Conservation (phyloP, 2,888 invertebrate species). For the Napeogenes sylphis region DNA sequence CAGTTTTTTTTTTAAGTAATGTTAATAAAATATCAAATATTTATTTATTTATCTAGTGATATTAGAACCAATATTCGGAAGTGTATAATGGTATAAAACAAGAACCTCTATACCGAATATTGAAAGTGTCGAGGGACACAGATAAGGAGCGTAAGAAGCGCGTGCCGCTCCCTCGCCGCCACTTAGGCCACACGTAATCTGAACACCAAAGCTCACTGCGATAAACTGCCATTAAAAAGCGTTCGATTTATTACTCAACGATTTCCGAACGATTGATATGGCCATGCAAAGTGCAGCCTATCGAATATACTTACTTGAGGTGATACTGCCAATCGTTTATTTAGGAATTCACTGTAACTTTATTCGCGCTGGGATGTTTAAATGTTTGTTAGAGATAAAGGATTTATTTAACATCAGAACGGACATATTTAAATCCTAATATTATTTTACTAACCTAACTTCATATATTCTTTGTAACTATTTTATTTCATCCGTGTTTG, state of each 20-base stretch:
- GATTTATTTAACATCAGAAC: constrained; percentile 3
- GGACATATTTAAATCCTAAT: not conserved
- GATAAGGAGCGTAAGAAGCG: constrained; percentile 72
- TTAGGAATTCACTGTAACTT: constrained; percentile 25
- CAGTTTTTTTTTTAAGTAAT: too few species aligned
- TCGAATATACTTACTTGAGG: constrained; percentile 28
- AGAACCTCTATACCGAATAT: constrained; percentile 69
- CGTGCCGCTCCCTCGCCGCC: constrained; percentile 71
- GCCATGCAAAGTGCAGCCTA: constrained; percentile 34
- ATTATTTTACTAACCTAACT: not conserved
- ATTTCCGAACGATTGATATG: constrained; percentile 62
- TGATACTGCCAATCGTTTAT: constrained; percentile 29
- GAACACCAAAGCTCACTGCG: constrained; percentile 75
- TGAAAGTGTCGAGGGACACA: constrained; percentile 75
- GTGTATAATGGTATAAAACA: constrained; percentile 49
- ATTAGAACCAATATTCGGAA: constrained; percentile 27
- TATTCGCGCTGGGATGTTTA: constrained; percentile 9
- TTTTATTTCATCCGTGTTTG: constrained; percentile 13
- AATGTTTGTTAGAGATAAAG: constrained; percentile 5
- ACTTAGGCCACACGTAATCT: constrained; percentile 72
- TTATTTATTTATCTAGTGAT: too few species aligned
- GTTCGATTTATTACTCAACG: constrained; percentile 76
- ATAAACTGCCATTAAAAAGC: constrained; percentile 77
- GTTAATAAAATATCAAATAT: too few species aligned
- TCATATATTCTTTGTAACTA: not conserved